These are phyloP conservation scores for Chelonia mydas DNA, from an alignment of 2,797 vertebrate genomes.

Conservation along the genomic window DNA sequence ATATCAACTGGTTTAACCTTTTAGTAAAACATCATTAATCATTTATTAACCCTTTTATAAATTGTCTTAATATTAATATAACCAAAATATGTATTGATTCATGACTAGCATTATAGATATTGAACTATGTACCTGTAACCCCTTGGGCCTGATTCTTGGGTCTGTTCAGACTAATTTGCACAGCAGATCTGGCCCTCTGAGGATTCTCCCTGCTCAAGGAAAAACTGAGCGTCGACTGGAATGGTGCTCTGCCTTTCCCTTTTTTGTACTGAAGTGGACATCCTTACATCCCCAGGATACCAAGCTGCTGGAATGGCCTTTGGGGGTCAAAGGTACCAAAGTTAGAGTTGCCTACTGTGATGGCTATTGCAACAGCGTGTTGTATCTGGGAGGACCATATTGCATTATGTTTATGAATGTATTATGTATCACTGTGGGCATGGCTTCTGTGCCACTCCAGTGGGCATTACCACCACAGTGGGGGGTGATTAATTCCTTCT, in stretches of 20 bases:
- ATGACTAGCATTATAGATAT: background rate
- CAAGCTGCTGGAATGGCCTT: background rate
- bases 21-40: background rate
- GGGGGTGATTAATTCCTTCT: too few relatives aligned
- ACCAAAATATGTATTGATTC: background rate
- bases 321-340: background rate
- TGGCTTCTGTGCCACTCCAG: too few relatives aligned
- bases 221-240: background rate
- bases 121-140: background rate
- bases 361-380: too few relatives aligned
- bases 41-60: background rate
- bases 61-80: background rate
- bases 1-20: background rate
- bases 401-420: too few relatives aligned
- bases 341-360: background rate
- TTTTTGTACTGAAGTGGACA: background rate
- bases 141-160: background rate
- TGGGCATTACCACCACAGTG: too few relatives aligned
- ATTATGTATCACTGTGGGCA: too few relatives aligned
- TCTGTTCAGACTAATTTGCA: background rate
- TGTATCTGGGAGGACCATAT: too few relatives aligned
- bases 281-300: background rate
- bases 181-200: background rate
- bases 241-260: background rate
- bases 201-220: background rate